These are phyloP conservation scores for Thecocarcelia acutangulata DNA, from an alignment of 2,888 invertebrate species.

Conservation along the genomic window DNA sequence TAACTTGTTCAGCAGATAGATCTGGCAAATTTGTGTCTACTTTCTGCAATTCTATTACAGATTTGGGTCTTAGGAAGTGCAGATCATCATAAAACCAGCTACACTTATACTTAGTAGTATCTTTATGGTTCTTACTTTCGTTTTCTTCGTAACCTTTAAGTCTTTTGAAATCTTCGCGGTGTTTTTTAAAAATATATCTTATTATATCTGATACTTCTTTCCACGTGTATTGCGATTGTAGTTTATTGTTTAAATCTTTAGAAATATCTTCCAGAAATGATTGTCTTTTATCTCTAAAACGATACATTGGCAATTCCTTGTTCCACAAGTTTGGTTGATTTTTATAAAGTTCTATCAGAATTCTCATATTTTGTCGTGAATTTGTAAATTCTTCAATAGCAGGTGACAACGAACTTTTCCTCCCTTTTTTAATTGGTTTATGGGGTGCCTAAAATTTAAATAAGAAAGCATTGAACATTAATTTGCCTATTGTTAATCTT, in stretches of 20 bases:
- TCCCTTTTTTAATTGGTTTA: conserved; percentile 29
- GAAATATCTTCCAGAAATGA: conserved; percentile 46
- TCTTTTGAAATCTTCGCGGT: conserved; percentile 47
- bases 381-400: conserved; percentile 49
- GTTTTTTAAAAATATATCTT: conserved; percentile 47
- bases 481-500: too few relatives aligned
- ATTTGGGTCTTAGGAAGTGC: conserved; percentile 49
- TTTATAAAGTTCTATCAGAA: conserved; percentile 57
- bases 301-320: conserved; percentile 41
- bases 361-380: conserved; percentile 53
- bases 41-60: conserved; percentile 39
- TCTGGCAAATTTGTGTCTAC: conserved; percentile 42
- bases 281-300: conserved; percentile 57
- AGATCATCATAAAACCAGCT: conserved; percentile 53
- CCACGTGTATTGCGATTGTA: conserved; percentile 17
- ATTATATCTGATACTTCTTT: conserved; percentile 51
- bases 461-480: too few relatives aligned
- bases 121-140: conserved; percentile 12
- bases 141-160: conserved; percentile 29
- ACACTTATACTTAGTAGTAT: conserved; percentile 36
- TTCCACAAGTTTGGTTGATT: conserved; percentile 63
- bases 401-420: conserved; percentile 30
- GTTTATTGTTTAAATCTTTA: conserved; percentile 48
- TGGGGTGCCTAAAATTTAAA: conserved; percentile 27
- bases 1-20: conserved; percentile 49